Conservation (phyloP, 2,113 vertebrate genomes). For the Leuciscus idus region DNA sequence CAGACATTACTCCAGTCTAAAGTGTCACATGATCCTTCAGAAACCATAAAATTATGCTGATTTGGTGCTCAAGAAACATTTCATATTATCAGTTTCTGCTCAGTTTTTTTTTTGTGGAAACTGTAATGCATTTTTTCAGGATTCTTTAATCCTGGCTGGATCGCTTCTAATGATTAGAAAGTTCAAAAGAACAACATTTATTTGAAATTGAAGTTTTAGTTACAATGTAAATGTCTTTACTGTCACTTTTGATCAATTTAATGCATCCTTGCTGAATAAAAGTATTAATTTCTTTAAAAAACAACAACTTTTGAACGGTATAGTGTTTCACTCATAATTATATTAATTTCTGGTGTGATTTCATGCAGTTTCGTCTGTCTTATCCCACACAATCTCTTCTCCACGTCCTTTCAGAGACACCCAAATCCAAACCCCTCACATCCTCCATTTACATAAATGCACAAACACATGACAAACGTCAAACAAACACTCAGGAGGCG, state of each 20-base stretch:
- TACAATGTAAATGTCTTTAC: not conserved
- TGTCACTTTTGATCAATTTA: not conserved
- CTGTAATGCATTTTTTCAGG: not conserved
- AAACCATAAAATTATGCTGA: not conserved
- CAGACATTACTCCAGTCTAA: not conserved
- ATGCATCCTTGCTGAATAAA: not conserved
- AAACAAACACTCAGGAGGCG: slow-evolving; percentile 56
- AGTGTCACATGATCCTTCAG: not conserved
- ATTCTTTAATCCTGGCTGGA: not conserved
- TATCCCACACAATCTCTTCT: not conserved
- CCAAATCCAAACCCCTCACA: not conserved
- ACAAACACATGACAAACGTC: slow-evolving; percentile 55
- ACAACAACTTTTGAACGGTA: not conserved
- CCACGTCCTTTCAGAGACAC: not conserved
- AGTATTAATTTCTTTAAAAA: not conserved
- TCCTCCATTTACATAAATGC: slow-evolving; percentile 46
- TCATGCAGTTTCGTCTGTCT: not conserved
- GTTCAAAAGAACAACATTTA: not conserved
- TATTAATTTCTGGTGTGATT: not conserved
- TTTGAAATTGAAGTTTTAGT: not conserved
- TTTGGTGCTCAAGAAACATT: not conserved
- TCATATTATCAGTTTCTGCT: not conserved
- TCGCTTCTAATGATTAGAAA: not conserved
- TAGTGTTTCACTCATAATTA: not conserved
- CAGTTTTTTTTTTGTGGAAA: not conserved